Evolutionary conservation across 2,888 invertebrate species (phyloP).

Genomic region (Cryptus viduatorius): DNA sequence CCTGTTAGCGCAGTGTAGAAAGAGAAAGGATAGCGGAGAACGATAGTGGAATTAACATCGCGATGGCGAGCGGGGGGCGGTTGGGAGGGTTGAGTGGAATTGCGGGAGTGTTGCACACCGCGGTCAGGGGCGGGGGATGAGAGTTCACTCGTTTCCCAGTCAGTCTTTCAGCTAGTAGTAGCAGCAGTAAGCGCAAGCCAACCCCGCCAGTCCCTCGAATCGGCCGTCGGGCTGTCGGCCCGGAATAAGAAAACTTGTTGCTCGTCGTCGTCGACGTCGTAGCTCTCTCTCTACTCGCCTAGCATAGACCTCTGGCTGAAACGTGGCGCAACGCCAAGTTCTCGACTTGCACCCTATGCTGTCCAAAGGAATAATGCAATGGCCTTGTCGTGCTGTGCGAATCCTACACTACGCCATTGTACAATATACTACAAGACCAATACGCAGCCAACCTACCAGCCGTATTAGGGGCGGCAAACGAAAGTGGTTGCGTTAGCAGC

Average conservation of each 20-base stretch:
- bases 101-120: slow-evolving; percentile 26
- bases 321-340: slow-evolving; percentile 80
- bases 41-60: slow-evolving; percentile 78
- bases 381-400: slow-evolving; percentile 2
- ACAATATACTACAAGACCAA: neutral
- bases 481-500: slow-evolving; percentile 7
- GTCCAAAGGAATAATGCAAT: slow-evolving; percentile 70
- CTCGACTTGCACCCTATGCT: slow-evolving; percentile 65
- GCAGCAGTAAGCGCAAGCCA: neutral
- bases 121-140: slow-evolving; percentile 30
- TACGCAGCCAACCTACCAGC: slow-evolving; percentile 11
- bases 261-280: slow-evolving; percentile 69
- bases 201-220: slow-evolving; percentile 40
- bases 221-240: slow-evolving; percentile 68
- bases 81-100: slow-evolving; percentile 11
- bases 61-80: slow-evolving; percentile 46
- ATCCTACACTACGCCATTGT: neutral
- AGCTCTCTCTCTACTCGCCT: slow-evolving; percentile 37
- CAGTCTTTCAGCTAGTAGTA: slow-evolving; percentile 33
- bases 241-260: slow-evolving; percentile 83
- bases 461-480: slow-evolving; percentile 5
- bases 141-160: slow-evolving; percentile 4
- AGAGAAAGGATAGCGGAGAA: slow-evolving; percentile 48
- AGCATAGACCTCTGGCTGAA: slow-evolving; percentile 12
- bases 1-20: slow-evolving; percentile 75